Percentiles rank a stretch among this genome's conserved stretches.
phyloP scores from a whole-genome alignment of 2,888 invertebrate genomes.

The Synanthedon vespiformis region DNA sequence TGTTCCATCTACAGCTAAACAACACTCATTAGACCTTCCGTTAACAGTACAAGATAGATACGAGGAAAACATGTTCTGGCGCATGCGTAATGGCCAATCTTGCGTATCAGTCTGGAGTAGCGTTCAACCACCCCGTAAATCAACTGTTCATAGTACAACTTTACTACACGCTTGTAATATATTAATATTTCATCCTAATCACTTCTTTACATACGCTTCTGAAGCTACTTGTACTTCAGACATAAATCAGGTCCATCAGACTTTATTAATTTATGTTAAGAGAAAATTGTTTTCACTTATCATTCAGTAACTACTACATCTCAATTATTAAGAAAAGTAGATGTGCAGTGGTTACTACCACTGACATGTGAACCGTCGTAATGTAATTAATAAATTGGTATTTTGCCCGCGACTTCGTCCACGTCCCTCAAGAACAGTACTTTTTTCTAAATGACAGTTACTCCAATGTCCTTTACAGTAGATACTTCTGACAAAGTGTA shows the following conservation, averaged over 20 bases:
- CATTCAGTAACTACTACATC: too few species aligned
- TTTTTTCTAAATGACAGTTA: too few species aligned
- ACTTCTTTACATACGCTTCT: background rate
- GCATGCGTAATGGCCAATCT: constrained; percentile 37
- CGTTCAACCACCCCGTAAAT: background rate
- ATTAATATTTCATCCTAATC: background rate
- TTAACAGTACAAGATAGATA: constrained; percentile 5
- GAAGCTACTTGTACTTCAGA: background rate
- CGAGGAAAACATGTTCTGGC: constrained; percentile 28
- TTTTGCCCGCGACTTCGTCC: too few species aligned
- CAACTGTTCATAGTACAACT: background rate
- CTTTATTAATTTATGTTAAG: too few species aligned
- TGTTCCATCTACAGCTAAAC: constrained; percentile 7
- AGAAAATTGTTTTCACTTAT: too few species aligned
- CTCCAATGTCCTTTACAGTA: too few species aligned
- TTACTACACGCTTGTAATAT: background rate
- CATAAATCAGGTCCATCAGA: background rate
- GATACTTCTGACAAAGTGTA: too few species aligned
- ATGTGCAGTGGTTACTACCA: too few species aligned
- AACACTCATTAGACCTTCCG: constrained; percentile 27
- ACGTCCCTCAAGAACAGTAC: too few species aligned
- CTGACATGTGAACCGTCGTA: too few species aligned
- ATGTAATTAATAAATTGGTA: too few species aligned
- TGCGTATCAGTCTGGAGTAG: constrained; percentile 20
- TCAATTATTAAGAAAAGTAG: too few species aligned